Evolutionary conservation across 2,113 vertebrate genomes (phyloP).

Genomic region (Rhinichthys klamathensis): DNA sequence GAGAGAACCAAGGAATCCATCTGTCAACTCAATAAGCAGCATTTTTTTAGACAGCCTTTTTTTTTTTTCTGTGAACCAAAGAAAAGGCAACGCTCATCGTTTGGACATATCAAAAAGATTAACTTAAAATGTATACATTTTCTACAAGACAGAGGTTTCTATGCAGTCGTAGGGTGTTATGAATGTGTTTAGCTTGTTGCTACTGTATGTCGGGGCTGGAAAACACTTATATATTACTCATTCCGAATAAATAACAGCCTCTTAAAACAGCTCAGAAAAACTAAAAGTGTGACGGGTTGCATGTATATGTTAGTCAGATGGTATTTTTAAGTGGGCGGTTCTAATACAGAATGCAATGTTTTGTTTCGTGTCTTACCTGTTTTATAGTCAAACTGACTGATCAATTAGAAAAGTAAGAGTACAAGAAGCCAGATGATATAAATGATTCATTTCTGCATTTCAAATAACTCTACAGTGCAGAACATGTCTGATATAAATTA

Average conservation of each 20-base stretch:
- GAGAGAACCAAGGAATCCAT: neutral
- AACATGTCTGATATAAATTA: neutral
- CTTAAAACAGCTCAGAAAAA: neutral
- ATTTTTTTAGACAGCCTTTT: neutral
- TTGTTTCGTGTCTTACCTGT: neutral
- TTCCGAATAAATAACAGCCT: no score
- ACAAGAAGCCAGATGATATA: neutral
- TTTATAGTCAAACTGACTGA: neutral
- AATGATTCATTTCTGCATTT: neutral
- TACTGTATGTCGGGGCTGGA: no score
- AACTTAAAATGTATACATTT: neutral
- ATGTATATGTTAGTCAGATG: neutral
- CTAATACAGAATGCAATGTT: neutral
- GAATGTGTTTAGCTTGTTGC: neutral
- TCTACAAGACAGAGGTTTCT: neutral
- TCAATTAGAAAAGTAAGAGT: no score
- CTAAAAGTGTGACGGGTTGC: neutral
- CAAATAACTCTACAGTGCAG: conserved; percentile 13
- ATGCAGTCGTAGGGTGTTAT: neutral
- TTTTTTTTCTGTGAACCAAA: neutral
- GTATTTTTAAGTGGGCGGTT: neutral
- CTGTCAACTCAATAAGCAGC: conserved; percentile 15
- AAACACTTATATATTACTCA: no score
- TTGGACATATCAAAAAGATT: neutral
- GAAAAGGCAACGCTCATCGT: neutral